phyloP scores from a whole-genome alignment of 2,113 vertebrate genomes.

The Macroglossus sobrinus region DNA sequence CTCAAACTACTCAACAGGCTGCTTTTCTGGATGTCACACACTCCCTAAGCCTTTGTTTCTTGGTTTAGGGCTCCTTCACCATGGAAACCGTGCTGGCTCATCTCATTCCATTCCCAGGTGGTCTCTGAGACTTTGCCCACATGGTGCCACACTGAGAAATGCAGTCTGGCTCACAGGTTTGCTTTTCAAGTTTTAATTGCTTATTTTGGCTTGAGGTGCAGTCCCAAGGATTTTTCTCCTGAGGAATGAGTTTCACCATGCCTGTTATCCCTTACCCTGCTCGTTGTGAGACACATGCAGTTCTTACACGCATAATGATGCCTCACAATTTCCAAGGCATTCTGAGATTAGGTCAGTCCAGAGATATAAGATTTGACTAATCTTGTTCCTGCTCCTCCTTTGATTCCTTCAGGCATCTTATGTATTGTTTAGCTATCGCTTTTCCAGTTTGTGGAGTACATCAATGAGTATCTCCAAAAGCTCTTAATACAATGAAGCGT shows the following conservation, averaged over 20 bases:
- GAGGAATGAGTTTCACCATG: background rate
- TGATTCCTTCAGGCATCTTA: background rate
- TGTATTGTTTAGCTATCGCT: background rate
- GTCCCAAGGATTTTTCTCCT: background rate
- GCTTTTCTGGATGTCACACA: background rate
- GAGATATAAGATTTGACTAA: background rate
- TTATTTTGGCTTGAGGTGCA: background rate
- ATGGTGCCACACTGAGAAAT: background rate
- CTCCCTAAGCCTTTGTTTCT: background rate
- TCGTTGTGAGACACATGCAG: background rate
- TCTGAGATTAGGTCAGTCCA: background rate
- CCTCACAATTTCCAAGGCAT: background rate
- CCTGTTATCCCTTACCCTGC: background rate
- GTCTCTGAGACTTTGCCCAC: background rate
- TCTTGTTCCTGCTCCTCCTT: background rate
- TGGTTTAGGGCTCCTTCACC: background rate
- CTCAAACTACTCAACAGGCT: background rate
- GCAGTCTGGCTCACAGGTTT: background rate
- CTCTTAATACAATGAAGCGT: background rate
- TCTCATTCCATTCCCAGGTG: conserved; percentile 7
- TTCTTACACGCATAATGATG: background rate
- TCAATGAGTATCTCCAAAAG: background rate
- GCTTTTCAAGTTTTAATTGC: background rate
- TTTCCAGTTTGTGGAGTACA: background rate
- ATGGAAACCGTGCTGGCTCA: conserved; percentile 27